phyloP scores from a whole-genome alignment of 1,140 invertebrate species.

The Drosophila novamexicana region DNA sequence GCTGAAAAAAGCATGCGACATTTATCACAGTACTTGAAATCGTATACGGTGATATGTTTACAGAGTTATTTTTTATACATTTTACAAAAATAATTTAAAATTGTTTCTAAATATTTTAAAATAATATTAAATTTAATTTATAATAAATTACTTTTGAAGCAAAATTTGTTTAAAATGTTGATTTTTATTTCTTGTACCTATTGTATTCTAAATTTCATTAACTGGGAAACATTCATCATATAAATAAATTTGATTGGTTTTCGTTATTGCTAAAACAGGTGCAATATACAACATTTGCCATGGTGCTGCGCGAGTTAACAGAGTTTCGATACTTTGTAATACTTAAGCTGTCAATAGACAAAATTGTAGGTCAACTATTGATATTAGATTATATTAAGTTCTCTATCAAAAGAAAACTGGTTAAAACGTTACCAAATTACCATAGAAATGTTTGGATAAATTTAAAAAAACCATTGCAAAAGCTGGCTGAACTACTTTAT shows the following conservation, averaged over 20 bases:
- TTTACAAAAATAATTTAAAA: no score
- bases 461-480: constrained; percentile 53
- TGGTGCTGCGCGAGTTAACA: constrained; percentile 29
- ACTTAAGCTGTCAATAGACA: constrained; percentile 53
- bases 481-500: constrained; percentile 55
- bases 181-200: constrained; percentile 18
- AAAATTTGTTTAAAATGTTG: constrained; percentile 4
- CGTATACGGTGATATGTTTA: no score
- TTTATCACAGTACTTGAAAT: constrained; percentile 23
- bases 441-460: constrained; percentile 29
- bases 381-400: constrained; percentile 17
- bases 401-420: constrained; percentile 31
- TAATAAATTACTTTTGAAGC: background rate
- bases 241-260: background rate
- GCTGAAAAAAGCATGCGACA: constrained; percentile 21
- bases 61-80: no score
- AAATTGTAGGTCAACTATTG: background rate
- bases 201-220: constrained; percentile 17
- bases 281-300: constrained; percentile 45
- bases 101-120: no score
- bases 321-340: constrained; percentile 42
- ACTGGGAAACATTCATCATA: constrained; percentile 7
- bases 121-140: background rate
- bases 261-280: constrained; percentile 17
- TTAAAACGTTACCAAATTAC: constrained; percentile 46